These are phyloP conservation scores for Strigamia transsilvanica DNA, from an alignment of 2,888 invertebrate species.

Conservation along the genomic window DNA sequence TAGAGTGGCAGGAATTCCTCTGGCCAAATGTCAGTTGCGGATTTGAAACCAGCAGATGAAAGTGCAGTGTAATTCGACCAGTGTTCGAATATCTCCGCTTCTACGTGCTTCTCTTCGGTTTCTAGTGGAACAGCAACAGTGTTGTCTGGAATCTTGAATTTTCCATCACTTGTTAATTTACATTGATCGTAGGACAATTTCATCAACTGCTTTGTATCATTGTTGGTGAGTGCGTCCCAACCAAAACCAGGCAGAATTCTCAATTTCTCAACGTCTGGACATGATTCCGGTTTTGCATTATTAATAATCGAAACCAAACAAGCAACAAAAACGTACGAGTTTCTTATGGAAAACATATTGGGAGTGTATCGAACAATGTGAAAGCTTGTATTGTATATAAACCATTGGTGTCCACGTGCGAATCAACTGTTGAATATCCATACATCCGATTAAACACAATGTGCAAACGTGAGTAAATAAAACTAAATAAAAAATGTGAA, in stretches of 20 bases:
- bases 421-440: neutral
- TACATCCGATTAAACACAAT: neutral
- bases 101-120: neutral
- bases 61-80: neutral
- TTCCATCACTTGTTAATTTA: neutral
- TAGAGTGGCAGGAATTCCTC: neutral
- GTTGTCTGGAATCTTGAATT: neutral
- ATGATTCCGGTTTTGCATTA: neutral
- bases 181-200: neutral
- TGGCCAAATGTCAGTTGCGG: neutral
- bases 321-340: no score
- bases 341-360: no score
- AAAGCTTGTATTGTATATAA: no score
- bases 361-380: no score
- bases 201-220: neutral
- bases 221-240: neutral
- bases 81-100: neutral
- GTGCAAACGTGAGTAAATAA: neutral
- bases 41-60: neutral
- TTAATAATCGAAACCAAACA: no score
- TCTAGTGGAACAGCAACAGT: neutral
- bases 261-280: neutral
- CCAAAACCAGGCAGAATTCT: neutral
- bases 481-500: neutral
- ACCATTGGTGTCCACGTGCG: no score